Conservation (phyloP, 2,888 invertebrate genomes). For the Sesia bembeciformis region DNA sequence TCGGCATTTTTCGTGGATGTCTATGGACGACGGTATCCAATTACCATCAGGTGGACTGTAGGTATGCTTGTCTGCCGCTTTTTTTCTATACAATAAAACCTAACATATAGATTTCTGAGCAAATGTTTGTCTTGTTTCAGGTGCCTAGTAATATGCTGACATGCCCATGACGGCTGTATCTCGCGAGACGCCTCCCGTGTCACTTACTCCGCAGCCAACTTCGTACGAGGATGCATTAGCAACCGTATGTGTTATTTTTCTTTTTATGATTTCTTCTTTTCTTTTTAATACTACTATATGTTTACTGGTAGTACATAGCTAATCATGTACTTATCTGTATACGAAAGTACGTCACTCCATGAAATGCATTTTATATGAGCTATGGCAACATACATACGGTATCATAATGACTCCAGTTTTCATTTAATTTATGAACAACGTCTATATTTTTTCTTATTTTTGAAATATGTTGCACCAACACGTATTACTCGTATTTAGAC, state of each 20-base stretch:
- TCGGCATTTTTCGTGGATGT: too few species aligned
- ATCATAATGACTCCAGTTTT: too few species aligned
- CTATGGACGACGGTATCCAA: too few species aligned
- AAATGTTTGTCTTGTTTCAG: constrained; percentile 20
- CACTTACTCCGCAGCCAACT: constrained; percentile 40
- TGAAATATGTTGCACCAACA: too few species aligned
- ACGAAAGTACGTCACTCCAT: not conserved
- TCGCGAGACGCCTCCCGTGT: constrained; percentile 50
- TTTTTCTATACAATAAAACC: too few species aligned
- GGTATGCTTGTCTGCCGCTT: too few species aligned
- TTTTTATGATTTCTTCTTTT: not conserved
- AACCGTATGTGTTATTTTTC: constrained; percentile 32
- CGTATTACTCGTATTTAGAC: too few species aligned
- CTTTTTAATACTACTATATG: not conserved
- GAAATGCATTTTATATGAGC: too few species aligned
- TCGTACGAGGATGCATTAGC: constrained; percentile 60
- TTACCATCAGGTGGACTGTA: too few species aligned
- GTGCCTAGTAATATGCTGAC: constrained; percentile 45
- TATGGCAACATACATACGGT: too few species aligned
- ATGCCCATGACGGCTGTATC: constrained; percentile 58
- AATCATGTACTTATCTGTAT: not conserved
- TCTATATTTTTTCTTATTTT: too few species aligned
- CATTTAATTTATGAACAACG: too few species aligned
- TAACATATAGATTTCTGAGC: not conserved
- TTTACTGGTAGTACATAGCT: not conserved